Base-by-base conservation (phyloP, 1,140 invertebrate genomes). In the Oncopodura yosiiana region DNA sequence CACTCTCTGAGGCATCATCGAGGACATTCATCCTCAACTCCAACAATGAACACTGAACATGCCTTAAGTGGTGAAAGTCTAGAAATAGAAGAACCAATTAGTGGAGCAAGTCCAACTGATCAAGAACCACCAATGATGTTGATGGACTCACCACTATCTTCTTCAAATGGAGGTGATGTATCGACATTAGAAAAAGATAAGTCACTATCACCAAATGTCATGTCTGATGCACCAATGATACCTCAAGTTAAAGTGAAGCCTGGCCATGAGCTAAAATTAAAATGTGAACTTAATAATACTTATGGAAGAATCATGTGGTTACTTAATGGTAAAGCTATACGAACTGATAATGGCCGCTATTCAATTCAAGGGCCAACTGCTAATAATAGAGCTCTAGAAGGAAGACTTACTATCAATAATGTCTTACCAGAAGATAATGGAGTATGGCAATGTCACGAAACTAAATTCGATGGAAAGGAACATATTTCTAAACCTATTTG, bases 371-470 rank as follows among this genome's bases (percentile, higher is more conserved):
- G 62, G 23, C 62, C 62, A 14, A 54, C 46, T 39, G 14, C 38
- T 23, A 63, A 60, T 44, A 36, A 51, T 32, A 26, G 56, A n/a
- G 53, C 56, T 8, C 58, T 64, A 18, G 62, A 64, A 42, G 62
- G 62, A 4, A 38, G 62, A 5, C 56, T 66, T 19, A 63, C 61
- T 3, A 66, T 66, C 32, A 59, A 60, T 49, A 59, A 62, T 48
- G 60, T 65, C 9, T 29, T 63, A 18, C 57, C 62, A 26, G 63
- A 66, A 48, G 65, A 66, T 45, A 65, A 65, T 48, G 65, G 64
- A 21, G 54, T 66, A 27, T 66, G 65, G 65, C 63, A 66, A 30
- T 66, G 65, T 50, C 65, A 66, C 44, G 65, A 66, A 34, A 61
- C 62, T 26, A 58, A 59, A 37, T 61, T 60, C 49, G 58, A 66